Percentiles rank a stretch among this genome's conserved stretches.
These are phyloP conservation scores for Mormyrops boulengeri DNA, from an alignment of 2,797 vertebrate species.

Conservation along the genomic window DNA sequence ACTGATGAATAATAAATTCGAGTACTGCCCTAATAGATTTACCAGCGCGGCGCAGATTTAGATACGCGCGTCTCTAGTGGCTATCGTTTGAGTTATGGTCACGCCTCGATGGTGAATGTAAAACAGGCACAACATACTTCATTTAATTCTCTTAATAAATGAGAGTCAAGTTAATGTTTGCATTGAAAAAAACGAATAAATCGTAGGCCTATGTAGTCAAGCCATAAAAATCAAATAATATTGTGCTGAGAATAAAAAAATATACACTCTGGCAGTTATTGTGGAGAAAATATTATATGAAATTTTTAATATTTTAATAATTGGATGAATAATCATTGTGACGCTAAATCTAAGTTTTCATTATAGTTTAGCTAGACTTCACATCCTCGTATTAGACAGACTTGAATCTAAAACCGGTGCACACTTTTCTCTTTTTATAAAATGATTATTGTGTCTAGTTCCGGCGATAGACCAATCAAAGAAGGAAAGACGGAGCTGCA, in stretches of 20 bases:
- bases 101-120: slow-evolving; percentile 46
- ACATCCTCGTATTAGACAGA: not conserved
- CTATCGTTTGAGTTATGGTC: slow-evolving; percentile 68
- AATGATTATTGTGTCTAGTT: not conserved
- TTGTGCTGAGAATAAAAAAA: slow-evolving; percentile 26
- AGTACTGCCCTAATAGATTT: slow-evolving; percentile 77
- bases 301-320: slow-evolving; percentile 69
- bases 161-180: slow-evolving; percentile 34
- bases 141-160: slow-evolving; percentile 41
- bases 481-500: slow-evolving; percentile 85
- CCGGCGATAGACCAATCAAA: not conserved
- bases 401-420: not conserved
- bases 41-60: slow-evolving; percentile 74
- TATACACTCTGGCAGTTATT: slow-evolving; percentile 15
- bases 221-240: slow-evolving; percentile 13
- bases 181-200: slow-evolving; percentile 29
- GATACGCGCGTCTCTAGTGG: slow-evolving; percentile 73
- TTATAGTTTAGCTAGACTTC: not conserved
- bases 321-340: slow-evolving; percentile 81
- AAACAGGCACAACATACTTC: slow-evolving; percentile 29
- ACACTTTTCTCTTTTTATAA: not conserved
- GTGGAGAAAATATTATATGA: slow-evolving; percentile 18
- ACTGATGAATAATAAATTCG: slow-evolving; percentile 81
- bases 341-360: not conserved
- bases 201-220: slow-evolving; percentile 38